These are phyloP conservation scores for Nematostella vectensis DNA, from an alignment of 92 coral and sea anemone species.

Conservation along the genomic window DNA sequence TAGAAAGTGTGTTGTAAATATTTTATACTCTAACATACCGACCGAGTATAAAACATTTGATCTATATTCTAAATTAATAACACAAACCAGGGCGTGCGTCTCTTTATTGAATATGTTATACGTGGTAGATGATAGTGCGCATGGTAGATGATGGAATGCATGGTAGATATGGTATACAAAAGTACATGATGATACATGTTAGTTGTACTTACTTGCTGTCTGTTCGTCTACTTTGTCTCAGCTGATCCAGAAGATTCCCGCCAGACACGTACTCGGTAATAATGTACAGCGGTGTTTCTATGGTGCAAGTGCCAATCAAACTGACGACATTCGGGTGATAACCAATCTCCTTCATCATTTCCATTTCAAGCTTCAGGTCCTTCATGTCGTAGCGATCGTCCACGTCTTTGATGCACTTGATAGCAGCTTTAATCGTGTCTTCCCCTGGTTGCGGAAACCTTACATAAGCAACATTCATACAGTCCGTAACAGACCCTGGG, in stretches of 20 bases:
- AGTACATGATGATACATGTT: no score
- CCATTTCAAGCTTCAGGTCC: conserved; percentile 59
- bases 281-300: conserved; percentile 76
- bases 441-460: conserved; percentile 19
- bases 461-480: no score
- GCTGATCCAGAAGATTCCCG: conserved; percentile 66
- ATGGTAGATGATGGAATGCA: no score
- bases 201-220: conserved; percentile 26
- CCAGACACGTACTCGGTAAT: conserved; percentile 70
- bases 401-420: conserved; percentile 53
- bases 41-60: no score
- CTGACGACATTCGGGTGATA: conserved; percentile 80
- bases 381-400: conserved; percentile 64
- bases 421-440: conserved; percentile 55
- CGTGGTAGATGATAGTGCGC: no score
- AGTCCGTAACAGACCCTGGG: background rate
- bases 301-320: conserved; percentile 72
- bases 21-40: background rate
- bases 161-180: no score
- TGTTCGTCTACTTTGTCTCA: conserved; percentile 58
- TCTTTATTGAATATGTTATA: no score
- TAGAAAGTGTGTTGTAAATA: background rate
- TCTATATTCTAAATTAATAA: no score
- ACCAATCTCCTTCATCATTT: conserved; percentile 89
- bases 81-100: no score